phyloP scores from a whole-genome alignment of 2,888 invertebrate genomes.

The Troides oblongomaculatus region DNA sequence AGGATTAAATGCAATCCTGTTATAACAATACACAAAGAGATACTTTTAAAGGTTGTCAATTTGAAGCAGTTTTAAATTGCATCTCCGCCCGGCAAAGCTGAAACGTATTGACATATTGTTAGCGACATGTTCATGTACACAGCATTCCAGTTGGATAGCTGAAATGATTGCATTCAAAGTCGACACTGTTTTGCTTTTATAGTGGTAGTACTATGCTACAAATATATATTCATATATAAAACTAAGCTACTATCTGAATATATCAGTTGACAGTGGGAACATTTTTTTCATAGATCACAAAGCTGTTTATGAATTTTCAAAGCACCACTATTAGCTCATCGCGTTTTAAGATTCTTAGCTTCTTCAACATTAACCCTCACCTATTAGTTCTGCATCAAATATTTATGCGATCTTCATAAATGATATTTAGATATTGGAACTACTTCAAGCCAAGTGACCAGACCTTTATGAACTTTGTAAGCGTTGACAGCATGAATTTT shows the following conservation, averaged over 20 bases:
- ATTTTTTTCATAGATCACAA: too few relatives aligned
- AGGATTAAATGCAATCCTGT: neutral
- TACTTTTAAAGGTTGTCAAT: constrained; percentile 24
- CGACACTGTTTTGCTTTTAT: neutral
- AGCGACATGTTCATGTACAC: constrained; percentile 8
- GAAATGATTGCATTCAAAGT: constrained; percentile 8
- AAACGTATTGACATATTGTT: constrained; percentile 27
- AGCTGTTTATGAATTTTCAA: too few relatives aligned
- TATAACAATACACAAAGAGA: neutral
- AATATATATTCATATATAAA: neutral
- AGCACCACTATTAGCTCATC: too few relatives aligned
- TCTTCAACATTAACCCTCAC: too few relatives aligned
- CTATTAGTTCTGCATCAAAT: too few relatives aligned
- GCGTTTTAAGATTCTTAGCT: too few relatives aligned
- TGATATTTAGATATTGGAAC: too few relatives aligned
- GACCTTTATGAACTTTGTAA: neutral
- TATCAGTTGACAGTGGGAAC: too few relatives aligned
- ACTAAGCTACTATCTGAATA: too few relatives aligned
- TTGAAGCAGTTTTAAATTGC: constrained; percentile 23
- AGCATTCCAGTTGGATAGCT: constrained; percentile 12
- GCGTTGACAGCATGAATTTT: neutral
- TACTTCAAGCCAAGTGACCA: too few relatives aligned
- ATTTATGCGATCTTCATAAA: too few relatives aligned
- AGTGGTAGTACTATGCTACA: neutral
- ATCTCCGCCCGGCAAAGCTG: constrained; percentile 4